Evolutionary conservation across 23 tunicate species (phyloP).

Genomic region (Oikopleura vanhoeffeni): DNA sequence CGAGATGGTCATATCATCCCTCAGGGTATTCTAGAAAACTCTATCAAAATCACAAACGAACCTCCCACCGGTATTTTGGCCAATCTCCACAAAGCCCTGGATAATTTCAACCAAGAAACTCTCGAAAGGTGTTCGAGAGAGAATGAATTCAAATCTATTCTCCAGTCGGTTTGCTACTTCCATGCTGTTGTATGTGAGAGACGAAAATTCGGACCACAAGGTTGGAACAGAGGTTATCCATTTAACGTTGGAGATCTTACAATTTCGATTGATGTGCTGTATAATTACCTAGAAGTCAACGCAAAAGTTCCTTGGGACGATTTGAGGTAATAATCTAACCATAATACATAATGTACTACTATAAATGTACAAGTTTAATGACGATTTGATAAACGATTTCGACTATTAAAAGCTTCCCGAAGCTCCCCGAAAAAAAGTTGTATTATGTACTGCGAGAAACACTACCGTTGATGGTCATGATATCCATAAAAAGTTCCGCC

Average conservation of each 20-base stretch:
- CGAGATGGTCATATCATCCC: constrained; percentile 84
- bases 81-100: constrained; percentile 93
- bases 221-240: constrained; percentile 94
- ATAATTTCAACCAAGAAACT: constrained; percentile 65
- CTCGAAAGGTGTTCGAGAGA: constrained; percentile 92
- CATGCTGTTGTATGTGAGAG: constrained; percentile 91
- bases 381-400: too few species aligned
- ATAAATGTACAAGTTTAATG: too few species aligned
- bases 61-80: constrained; percentile 99
- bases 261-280: constrained; percentile 71
- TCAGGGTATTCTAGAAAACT: constrained; percentile 77
- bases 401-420: too few species aligned
- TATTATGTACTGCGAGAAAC: too few species aligned
- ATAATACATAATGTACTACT: too few species aligned
- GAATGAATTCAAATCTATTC: constrained; percentile 76
- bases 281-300: constrained; percentile 80
- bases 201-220: constrained; percentile 97
- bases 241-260: constrained; percentile 96
- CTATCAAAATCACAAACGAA: constrained; percentile 95
- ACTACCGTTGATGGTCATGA: too few species aligned
- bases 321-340: too few species aligned
- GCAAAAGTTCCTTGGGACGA: constrained; percentile 98
- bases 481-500: too few species aligned
- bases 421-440: too few species aligned
- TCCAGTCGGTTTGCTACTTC: constrained; percentile 89